A percentile compares a stretch with the other conserved stretches of the same genome.
These are phyloP conservation scores for Egretta garzetta DNA, from an alignment of 2,113 vertebrate species.

Conservation along the genomic window DNA sequence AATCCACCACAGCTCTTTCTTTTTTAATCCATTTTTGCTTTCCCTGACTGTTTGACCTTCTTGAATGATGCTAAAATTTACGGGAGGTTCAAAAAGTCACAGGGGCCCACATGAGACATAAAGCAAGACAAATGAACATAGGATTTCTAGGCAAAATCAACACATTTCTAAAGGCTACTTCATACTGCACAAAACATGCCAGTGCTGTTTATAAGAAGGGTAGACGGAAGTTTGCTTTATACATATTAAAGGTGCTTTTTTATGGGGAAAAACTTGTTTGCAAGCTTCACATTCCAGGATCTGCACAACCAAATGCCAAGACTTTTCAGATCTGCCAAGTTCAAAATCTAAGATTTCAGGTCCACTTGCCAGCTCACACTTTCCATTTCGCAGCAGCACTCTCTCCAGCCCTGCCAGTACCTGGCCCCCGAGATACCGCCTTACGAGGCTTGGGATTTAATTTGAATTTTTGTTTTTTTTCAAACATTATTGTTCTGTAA, in stretches of 20 bases:
- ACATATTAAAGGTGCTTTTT: background rate
- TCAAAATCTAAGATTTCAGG: conserved; percentile 55
- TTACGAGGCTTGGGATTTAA: conserved; percentile 58
- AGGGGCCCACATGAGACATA: background rate
- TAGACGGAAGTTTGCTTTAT: background rate
- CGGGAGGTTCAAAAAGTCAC: conserved; percentile 28
- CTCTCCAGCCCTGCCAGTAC: conserved; percentile 54
- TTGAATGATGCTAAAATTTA: conserved; percentile 37
- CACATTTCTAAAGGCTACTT: background rate
- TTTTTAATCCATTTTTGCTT: conserved; percentile 32
- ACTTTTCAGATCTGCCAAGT: background rate
- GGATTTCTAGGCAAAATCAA: conserved; percentile 1
- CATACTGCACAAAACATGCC: background rate
- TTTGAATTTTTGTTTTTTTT: conserved; percentile 61
- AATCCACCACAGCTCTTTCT: background rate
- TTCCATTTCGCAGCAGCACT: conserved; percentile 46
- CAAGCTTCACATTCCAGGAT: background rate
- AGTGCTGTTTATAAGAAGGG: background rate
- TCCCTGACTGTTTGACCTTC: conserved; percentile 44
- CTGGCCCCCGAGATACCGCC: conserved; percentile 6
- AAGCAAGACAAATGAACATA: conserved; percentile 22
- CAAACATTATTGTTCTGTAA: conserved; percentile 50
- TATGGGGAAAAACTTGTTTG: background rate
- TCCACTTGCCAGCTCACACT: conserved; percentile 49
- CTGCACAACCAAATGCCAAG: conserved; percentile 20